phyloP scores from a whole-genome alignment of 2,888 invertebrate species.

The Cerceris ruficornis region DNA sequence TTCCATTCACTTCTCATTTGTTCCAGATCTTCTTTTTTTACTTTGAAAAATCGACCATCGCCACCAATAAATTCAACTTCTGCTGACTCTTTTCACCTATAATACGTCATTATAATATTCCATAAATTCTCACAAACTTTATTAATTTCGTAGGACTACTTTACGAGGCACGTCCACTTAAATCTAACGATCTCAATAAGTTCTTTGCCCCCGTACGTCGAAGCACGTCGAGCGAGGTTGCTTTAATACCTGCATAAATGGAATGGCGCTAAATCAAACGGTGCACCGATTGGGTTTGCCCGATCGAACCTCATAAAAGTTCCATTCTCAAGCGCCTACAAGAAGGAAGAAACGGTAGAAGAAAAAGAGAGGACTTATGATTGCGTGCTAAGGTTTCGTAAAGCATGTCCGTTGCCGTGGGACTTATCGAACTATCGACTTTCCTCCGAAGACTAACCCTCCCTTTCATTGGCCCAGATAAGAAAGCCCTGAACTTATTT shows the following conservation, averaged over 20 bases:
- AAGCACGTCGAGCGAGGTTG: slow-evolving; percentile 37
- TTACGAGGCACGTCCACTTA: background rate
- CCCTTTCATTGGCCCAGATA: slow-evolving; percentile 64
- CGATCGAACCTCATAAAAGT: slow-evolving; percentile 63
- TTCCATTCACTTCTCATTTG: too few species aligned
- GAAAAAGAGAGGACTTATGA: slow-evolving; percentile 55
- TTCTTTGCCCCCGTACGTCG: slow-evolving; percentile 2
- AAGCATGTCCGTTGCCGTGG: slow-evolving; percentile 65
- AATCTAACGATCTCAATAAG: slow-evolving; percentile 1
- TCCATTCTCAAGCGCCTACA: slow-evolving; percentile 41
- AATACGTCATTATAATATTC: background rate
- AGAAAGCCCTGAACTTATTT: slow-evolving; percentile 55
- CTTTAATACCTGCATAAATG: slow-evolving; percentile 46
- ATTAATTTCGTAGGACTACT: background rate
- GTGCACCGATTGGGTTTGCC: slow-evolving; percentile 37
- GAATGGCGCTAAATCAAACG: slow-evolving; percentile 52
- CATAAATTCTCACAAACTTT: background rate
- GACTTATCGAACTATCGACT: slow-evolving; percentile 73
- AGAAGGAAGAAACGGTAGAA: background rate
- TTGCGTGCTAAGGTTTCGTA: slow-evolving; percentile 72
- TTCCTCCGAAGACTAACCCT: slow-evolving; percentile 59
- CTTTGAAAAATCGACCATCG: too few species aligned
- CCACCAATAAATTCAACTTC: too few species aligned
- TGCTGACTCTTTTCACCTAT: too few species aligned
- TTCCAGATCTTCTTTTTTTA: too few species aligned